Percentiles rank a stretch among this genome's conserved stretches.
Conservation (phyloP, 1,140 invertebrate genomes). For the Stegodyphus dumicola region DNA sequence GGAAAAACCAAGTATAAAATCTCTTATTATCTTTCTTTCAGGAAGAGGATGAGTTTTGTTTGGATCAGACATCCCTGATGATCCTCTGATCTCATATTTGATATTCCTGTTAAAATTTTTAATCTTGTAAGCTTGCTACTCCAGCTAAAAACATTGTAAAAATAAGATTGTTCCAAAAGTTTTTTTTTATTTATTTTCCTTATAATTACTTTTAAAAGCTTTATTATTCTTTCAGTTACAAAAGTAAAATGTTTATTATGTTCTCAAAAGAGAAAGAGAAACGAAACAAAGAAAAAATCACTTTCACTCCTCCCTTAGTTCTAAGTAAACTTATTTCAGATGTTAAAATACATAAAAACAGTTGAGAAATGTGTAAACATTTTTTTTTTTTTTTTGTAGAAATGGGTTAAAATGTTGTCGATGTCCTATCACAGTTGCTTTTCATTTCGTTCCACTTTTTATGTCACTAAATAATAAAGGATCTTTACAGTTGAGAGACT, state of each 20-base stretch:
- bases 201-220: too few species aligned
- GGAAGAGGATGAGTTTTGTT: too few species aligned
- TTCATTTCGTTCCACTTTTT: slow-evolving; percentile 17
- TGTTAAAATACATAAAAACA: background rate
- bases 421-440: background rate
- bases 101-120: too few species aligned
- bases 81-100: too few species aligned
- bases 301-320: background rate
- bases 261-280: slow-evolving; percentile 3
- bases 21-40: too few species aligned
- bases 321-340: background rate
- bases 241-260: background rate
- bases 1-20: too few species aligned
- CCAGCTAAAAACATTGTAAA: too few species aligned
- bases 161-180: too few species aligned
- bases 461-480: slow-evolving; percentile 28
- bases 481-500: slow-evolving; percentile 40
- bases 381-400: too few species aligned
- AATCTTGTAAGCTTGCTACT: too few species aligned
- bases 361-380: background rate
- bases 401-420: background rate
- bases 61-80: too few species aligned
- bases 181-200: too few species aligned
- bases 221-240: background rate
- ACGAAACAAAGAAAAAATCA: background rate